phyloP scores from a whole-genome alignment of 1,140 invertebrate species.

The Mya arenaria region DNA sequence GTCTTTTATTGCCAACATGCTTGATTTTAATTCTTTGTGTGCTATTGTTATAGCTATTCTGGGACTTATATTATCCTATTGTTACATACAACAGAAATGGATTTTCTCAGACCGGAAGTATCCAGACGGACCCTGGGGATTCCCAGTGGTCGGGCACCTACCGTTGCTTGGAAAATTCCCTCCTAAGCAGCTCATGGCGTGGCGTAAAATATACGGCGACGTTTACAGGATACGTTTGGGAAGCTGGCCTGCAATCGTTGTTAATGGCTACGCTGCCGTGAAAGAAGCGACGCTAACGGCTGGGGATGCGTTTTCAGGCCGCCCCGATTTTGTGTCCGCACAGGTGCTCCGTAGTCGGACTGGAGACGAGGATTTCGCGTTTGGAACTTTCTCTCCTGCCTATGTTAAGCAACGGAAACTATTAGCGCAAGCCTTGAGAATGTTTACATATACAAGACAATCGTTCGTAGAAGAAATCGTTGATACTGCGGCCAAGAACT shows the following conservation, averaged over 20 bases:
- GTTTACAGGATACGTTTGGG: not conserved
- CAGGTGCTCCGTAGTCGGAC: not conserved
- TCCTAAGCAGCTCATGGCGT: not conserved
- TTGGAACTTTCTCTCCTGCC: not conserved
- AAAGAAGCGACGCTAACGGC: not conserved
- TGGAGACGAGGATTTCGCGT: not conserved
- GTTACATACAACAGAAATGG: too few species aligned
- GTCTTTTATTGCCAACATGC: too few species aligned
- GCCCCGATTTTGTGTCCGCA: slow-evolving; percentile 10
- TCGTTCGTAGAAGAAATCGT: not conserved
- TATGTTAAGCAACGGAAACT: not conserved
- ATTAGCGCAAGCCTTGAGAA: not conserved
- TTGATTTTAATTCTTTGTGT: too few species aligned
- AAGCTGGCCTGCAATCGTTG: slow-evolving; percentile 6
- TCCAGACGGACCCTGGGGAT: not conserved
- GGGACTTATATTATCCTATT: too few species aligned
- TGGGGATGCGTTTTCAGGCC: not conserved
- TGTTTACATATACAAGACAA: not conserved
- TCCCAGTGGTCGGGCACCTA: not conserved
- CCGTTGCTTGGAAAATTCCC: slow-evolving; percentile 4
- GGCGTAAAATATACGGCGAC: not conserved
- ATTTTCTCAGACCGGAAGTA: not conserved
- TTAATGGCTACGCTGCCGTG: not conserved
- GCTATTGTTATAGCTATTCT: too few species aligned
- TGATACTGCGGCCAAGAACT: not conserved